A percentile compares a stretch with the other conserved stretches of the same genome.
Evolutionary conservation across 2,113 vertebrate genomes (phyloP).

Genomic region (Alaudala cheleensis): DNA sequence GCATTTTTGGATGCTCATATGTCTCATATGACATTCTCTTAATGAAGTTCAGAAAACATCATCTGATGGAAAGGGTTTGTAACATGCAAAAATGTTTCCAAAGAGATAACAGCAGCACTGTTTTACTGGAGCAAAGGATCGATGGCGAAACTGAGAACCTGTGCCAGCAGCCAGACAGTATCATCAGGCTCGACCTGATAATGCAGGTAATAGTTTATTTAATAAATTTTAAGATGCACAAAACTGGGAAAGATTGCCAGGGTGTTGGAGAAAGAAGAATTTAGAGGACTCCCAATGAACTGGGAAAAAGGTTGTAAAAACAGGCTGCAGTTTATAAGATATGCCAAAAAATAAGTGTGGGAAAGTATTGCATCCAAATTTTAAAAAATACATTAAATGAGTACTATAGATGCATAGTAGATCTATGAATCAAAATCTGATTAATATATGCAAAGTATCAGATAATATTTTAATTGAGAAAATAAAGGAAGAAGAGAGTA

Average conservation of each 20-base stretch:
- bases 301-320: neutral
- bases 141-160: neutral
- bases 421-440: neutral
- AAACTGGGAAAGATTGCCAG: neutral
- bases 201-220: neutral
- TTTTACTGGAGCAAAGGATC: neutral
- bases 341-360: neutral
- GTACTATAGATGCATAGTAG: neutral
- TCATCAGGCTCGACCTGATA: neutral
- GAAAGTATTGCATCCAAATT: neutral
- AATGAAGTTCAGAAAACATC: neutral
- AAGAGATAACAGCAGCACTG: neutral
- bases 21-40: neutral
- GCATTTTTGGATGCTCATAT: neutral
- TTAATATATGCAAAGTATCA: neutral
- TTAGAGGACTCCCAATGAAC: neutral
- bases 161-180: neutral
- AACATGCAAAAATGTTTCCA: neutral
- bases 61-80: neutral
- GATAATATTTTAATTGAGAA: too few relatives aligned
- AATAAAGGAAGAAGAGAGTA: neutral
- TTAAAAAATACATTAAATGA: neutral
- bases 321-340: neutral
- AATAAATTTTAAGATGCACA: neutral
- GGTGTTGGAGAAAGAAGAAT: neutral